phyloP scores from a whole-genome alignment of 2,888 invertebrate genomes.

The Geophilus truncorum region DNA sequence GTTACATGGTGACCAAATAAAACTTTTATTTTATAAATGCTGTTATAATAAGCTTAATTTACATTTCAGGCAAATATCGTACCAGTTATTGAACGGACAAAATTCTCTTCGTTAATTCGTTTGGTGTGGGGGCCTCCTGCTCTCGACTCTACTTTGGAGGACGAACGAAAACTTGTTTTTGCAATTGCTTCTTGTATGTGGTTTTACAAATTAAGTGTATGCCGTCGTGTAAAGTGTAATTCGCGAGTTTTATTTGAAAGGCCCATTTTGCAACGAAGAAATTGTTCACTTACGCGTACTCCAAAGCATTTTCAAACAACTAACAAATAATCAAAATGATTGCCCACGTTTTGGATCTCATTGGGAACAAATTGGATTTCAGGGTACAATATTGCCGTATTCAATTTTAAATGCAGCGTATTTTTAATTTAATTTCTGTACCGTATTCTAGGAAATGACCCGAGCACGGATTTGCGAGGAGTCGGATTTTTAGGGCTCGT shows the following conservation, averaged over 20 bases:
- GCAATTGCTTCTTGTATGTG: constrained; percentile 51
- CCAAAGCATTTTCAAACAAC: constrained; percentile 51
- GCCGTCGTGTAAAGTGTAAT: no score
- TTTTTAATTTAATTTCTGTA: no score
- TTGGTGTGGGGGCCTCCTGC: constrained; percentile 50
- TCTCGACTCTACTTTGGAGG: constrained; percentile 45
- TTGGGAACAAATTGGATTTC: constrained; percentile 57
- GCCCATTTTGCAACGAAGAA: constrained; percentile 49
- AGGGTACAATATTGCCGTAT: constrained; percentile 45
- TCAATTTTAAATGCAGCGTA: background rate
- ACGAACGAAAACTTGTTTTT: constrained; percentile 50
- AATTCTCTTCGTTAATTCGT: constrained; percentile 41
- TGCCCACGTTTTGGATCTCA: constrained; percentile 53
- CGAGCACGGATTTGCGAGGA: constrained; percentile 55
- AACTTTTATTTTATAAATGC: background rate
- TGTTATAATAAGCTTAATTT: background rate
- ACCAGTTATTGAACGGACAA: constrained; percentile 37
- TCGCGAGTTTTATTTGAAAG: no score
- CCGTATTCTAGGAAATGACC: constrained; percentile 49
- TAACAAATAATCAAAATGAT: constrained; percentile 51
- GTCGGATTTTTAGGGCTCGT: constrained; percentile 53
- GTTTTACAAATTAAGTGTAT: no score
- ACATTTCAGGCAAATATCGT: constrained; percentile 37
- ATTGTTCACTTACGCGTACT: constrained; percentile 50
- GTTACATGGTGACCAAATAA: constrained; percentile 37